phyloP scores from a whole-genome alignment of 1,140 invertebrate species.

The Drosophila sulfurigaster region DNA sequence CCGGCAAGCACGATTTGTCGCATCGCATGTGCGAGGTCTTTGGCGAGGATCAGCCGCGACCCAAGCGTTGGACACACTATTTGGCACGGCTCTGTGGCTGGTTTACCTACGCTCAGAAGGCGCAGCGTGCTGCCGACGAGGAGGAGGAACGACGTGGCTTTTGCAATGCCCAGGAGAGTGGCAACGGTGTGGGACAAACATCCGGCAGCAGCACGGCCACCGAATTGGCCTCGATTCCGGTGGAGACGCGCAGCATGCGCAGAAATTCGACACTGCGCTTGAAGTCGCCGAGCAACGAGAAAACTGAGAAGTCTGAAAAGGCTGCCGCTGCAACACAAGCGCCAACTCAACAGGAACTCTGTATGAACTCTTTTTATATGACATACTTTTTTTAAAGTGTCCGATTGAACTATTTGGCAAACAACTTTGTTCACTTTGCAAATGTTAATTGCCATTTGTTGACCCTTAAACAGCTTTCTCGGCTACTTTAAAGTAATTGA shows the following conservation, averaged over 20 bases:
- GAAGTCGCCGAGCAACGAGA: constrained; percentile 5
- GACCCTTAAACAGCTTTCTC: too few species aligned
- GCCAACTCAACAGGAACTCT: constrained; percentile 47
- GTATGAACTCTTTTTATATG: constrained; percentile 13
- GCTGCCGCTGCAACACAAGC: constrained; percentile 10
- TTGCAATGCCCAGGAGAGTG: constrained; percentile 69
- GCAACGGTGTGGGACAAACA: constrained; percentile 6
- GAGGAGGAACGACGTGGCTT: constrained; percentile 74
- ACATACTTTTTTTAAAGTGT: too few species aligned
- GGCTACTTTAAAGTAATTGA: too few species aligned
- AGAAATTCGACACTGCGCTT: constrained; percentile 38
- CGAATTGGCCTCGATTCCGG: constrained; percentile 62
- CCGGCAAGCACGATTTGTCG: constrained; percentile 60
- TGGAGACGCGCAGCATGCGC: constrained; percentile 56
- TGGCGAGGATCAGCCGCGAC: constrained; percentile 66
- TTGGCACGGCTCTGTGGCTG: constrained; percentile 66
- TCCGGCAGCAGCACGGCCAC: constrained; percentile 29
- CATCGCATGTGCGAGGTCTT: constrained; percentile 83
- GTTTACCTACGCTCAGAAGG: constrained; percentile 51
- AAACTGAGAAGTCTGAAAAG: background rate
- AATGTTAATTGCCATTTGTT: too few species aligned
- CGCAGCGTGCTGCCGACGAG: constrained; percentile 45
- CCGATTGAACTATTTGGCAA: too few species aligned
- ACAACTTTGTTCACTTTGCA: too few species aligned
- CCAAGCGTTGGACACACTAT: constrained; percentile 64